phyloP scores from a whole-genome alignment of 2,113 vertebrate genomes.

The Microcebus murinus region DNA sequence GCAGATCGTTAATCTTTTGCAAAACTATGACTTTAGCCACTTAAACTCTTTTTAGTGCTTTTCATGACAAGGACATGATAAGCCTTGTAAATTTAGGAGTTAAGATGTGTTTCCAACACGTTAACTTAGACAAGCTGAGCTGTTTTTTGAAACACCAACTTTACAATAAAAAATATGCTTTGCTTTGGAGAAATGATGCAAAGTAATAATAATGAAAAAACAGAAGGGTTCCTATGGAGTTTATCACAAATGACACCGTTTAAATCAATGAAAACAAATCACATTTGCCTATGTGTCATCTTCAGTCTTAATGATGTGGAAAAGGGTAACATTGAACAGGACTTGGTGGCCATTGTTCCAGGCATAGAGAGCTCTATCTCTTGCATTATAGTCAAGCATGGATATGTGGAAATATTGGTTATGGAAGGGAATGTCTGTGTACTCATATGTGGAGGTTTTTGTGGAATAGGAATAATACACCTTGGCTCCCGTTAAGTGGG shows the following conservation, averaged over 20 bases:
- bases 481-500: conserved; percentile 97
- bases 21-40: conserved; percentile 83
- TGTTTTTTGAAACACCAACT: conserved; percentile 73
- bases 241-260: conserved; percentile 81
- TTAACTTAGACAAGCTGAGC: conserved; percentile 75
- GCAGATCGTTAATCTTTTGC: conserved; percentile 85
- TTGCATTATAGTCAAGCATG: conserved; percentile 99
- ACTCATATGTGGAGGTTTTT: conserved; percentile 97
- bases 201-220: conserved; percentile 66
- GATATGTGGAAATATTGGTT: conserved; percentile 99
- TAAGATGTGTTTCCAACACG: conserved; percentile 75
- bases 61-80: conserved; percentile 78
- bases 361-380: conserved; percentile 96
- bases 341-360: conserved; percentile 99
- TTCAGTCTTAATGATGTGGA: conserved; percentile 98
- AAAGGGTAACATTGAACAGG: conserved; percentile 98
- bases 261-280: conserved; percentile 56
- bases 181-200: conserved; percentile 73
- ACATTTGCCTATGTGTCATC: conserved; percentile 90
- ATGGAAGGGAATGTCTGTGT: conserved; percentile 98
- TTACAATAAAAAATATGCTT: conserved; percentile 78
- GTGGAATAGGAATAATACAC: conserved; percentile 98
- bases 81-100: conserved; percentile 74
- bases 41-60: conserved; percentile 83
- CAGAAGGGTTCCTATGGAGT: conserved; percentile 68